phyloP scores from a whole-genome alignment of 1,140 invertebrate species.

The Archegozetes longisetosus region DNA sequence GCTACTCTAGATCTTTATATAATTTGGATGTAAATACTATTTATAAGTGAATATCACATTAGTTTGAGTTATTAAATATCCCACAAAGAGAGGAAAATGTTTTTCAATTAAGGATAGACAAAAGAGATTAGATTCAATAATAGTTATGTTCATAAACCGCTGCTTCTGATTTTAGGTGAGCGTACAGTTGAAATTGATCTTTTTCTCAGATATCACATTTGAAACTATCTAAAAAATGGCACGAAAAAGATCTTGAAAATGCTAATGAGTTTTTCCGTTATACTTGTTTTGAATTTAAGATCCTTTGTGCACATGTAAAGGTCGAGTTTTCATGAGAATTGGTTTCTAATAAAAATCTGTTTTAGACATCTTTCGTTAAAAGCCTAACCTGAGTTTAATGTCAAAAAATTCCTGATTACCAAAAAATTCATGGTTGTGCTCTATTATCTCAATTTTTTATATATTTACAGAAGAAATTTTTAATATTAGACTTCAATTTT shows the following conservation, averaged over 20 bases:
- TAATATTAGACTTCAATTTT: too few species aligned
- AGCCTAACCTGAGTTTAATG: too few species aligned
- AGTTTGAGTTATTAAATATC: conserved; percentile 15
- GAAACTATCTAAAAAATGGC: conserved; percentile 65
- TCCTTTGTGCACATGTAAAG: too few species aligned
- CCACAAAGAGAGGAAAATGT: conserved; percentile 1
- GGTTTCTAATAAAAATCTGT: too few species aligned
- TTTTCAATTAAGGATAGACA: conserved; percentile 56
- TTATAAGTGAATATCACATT: conserved; percentile 15
- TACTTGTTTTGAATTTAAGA: too few species aligned
- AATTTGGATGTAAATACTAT: conserved; percentile 24
- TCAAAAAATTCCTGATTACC: too few species aligned
- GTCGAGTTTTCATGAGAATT: too few species aligned
- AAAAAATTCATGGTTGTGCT: too few species aligned
- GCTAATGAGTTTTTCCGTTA: too few species aligned
- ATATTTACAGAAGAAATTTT: too few species aligned
- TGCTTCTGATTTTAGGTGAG: conserved; percentile 32
- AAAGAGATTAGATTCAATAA: conserved; percentile 76
- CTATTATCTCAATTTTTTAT: too few species aligned
- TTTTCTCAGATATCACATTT: conserved; percentile 67
- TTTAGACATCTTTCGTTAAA: too few species aligned
- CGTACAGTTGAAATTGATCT: conserved; percentile 86
- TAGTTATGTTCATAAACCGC: conserved; percentile 80
- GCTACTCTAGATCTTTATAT: conserved; percentile 28
- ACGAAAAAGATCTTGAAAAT: conserved; percentile 9